Evolutionary conservation across 1,140 invertebrate genomes (phyloP), one percentile per base, ranked within the genome.

Genomic region (Lerema accius): DNA sequence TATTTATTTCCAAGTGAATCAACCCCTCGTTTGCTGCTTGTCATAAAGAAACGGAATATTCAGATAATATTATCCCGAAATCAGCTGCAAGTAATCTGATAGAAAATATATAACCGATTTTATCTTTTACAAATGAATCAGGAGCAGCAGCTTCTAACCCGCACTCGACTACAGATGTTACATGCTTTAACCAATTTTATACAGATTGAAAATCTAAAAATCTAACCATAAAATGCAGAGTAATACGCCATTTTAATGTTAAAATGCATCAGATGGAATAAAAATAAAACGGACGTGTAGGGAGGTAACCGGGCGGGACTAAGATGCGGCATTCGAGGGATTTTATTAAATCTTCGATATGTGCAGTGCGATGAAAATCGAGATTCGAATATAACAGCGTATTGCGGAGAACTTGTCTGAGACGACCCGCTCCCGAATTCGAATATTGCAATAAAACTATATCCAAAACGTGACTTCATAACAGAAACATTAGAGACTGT

Each of bases 261-360:
- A 37, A 37, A 37, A 37, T 37, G n/a, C 35, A 37, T 37, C 35
- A 37, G 7, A 49, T 49, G 46, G 13, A 49, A 28, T 14, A 49
- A 49, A 32, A 65, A 68, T 63, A 62, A 65, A 61, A 61, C 23
- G 37, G 26, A 37, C 35, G 35, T 37, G 35, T 37, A 37, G 35
- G n/a, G 40, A 49, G 28, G 32, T 58, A 35, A 28, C n/a, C 14
- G 14, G 46, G 40, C 48, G 26, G 48, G 64, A 51, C 58, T 61
- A 65, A 66, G 59, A 63, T 46, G 40, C 49, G 14, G 37, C 15
- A 61, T 64, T 35, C 39, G 16, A 46, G 9, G 39, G 58, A 62
- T 73, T 71, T 68, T 71, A 74, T 71, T 69, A 71, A 68, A 74
- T 74, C 65, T 63, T 43, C 59, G 68, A 68, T 68, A 68, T 62